phyloP scores from a whole-genome alignment of 1,140 invertebrate species.

The Drosophila santomea region DNA sequence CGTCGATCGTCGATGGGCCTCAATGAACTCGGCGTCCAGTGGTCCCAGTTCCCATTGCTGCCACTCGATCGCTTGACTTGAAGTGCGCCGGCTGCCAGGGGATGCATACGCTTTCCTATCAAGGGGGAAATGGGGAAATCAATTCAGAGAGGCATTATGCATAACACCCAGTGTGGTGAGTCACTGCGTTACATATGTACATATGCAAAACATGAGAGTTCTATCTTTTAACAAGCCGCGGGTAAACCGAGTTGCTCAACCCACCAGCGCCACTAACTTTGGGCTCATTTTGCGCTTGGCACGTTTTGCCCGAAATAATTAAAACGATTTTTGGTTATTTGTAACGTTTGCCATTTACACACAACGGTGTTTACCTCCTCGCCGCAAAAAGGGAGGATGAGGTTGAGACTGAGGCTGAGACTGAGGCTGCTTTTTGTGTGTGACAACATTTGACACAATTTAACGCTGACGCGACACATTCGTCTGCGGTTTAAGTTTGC shows the following conservation, averaged over 20 bases:
- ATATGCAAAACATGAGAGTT: too few relatives aligned
- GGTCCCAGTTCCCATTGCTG: conserved; percentile 7
- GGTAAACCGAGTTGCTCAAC: neutral
- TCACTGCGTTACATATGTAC: too few relatives aligned
- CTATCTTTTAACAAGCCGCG: too few relatives aligned
- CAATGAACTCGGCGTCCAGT: conserved; percentile 34
- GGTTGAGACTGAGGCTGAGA: neutral
- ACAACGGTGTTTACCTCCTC: conserved; percentile 17
- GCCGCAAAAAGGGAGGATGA: conserved; percentile 5
- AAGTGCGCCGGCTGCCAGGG: too few relatives aligned
- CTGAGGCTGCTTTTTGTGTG: conserved; percentile 37
- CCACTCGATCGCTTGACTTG: too few relatives aligned
- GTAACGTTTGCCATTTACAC: conserved; percentile 66
- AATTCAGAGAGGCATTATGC: too few relatives aligned
- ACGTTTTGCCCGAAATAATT: conserved; percentile 65
- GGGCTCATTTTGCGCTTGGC: conserved; percentile 17
- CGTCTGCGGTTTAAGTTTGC: conserved; percentile 27
- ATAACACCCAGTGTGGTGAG: too few relatives aligned
- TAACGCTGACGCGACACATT: conserved; percentile 64
- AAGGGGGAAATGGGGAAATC: too few relatives aligned
- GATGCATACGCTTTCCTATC: too few relatives aligned
- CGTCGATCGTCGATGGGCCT: conserved; percentile 19
- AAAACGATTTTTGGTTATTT: conserved; percentile 64
- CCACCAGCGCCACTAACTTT: neutral
- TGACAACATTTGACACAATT: conserved; percentile 80